phyloP scores from a whole-genome alignment of 2,113 vertebrate genomes.

The Scomber japonicus region DNA sequence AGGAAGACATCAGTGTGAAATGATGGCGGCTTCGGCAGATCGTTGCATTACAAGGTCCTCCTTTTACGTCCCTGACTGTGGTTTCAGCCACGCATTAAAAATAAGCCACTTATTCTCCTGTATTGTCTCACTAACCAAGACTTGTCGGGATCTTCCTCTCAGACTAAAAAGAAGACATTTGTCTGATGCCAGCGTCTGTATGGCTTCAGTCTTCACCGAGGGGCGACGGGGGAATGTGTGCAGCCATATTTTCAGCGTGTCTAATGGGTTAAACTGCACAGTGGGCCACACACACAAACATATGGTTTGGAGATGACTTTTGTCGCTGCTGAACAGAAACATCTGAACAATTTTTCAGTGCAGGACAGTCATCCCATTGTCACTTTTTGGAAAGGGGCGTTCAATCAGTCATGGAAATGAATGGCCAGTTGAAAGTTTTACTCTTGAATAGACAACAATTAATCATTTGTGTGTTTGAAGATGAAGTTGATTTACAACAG shows the following conservation, averaged over 20 bases:
- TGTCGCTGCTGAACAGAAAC: slow-evolving; percentile 31
- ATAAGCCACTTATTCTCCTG: slow-evolving; percentile 54
- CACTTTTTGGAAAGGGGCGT: background rate
- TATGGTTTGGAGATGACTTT: slow-evolving; percentile 46
- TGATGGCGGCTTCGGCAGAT: background rate
- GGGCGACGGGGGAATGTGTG: slow-evolving; percentile 13
- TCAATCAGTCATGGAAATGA: slow-evolving; percentile 20
- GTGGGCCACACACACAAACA: slow-evolving; percentile 36
- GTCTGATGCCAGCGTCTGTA: slow-evolving; percentile 31
- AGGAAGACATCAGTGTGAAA: slow-evolving; percentile 17
- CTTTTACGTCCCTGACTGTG: background rate
- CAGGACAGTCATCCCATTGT: slow-evolving; percentile 44
- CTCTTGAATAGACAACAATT: background rate
- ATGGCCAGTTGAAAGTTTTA: slow-evolving; percentile 34
- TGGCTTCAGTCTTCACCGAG: slow-evolving; percentile 3
- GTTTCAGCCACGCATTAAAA: slow-evolving; percentile 43
- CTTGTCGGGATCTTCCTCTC: slow-evolving; percentile 35
- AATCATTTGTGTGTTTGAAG: background rate
- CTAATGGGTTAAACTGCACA: slow-evolving; percentile 40
- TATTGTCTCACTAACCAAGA: slow-evolving; percentile 38
- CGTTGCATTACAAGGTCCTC: slow-evolving; percentile 37
- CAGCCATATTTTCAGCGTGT: slow-evolving; percentile 43
- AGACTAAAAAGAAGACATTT: slow-evolving; percentile 41
- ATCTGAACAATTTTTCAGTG: slow-evolving; percentile 32
- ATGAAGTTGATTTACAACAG: background rate